Conservation (phyloP, 2,797 vertebrate genomes). For the Lacerta bilineata region DNA sequence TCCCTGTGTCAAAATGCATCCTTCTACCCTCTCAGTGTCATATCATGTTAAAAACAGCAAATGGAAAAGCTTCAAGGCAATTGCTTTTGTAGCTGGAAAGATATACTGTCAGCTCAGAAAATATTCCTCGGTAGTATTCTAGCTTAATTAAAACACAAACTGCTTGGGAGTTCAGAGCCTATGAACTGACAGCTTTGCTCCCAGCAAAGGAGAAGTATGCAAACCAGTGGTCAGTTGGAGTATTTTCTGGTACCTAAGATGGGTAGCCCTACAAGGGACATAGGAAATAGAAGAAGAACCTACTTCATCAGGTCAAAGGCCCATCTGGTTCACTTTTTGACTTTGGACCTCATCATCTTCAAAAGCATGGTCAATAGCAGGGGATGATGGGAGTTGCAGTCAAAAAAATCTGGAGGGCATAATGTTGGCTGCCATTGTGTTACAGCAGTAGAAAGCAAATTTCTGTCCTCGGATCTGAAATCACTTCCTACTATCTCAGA, state of each 20-base stretch:
- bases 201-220: conserved; percentile 15
- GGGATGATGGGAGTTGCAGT: neutral
- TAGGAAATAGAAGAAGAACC: neutral
- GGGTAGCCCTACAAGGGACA: neutral
- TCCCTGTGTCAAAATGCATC: no score
- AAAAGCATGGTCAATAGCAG: neutral
- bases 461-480: no score
- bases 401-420: neutral
- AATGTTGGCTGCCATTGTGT: neutral
- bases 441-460: no score
- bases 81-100: no score
- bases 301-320: no score
- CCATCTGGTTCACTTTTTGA: neutral
- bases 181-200: conserved; percentile 3
- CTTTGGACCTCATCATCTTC: neutral
- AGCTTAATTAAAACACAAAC: conserved; percentile 5
- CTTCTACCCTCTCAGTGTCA: no score
- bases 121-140: neutral
- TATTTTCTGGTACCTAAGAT: neutral
- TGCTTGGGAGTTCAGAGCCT: conserved; percentile 8
- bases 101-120: no score
- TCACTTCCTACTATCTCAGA: no score
- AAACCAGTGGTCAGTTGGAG: neutral
- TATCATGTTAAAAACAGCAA: no score
- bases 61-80: no score